Conservation (phyloP, 1,140 invertebrate genomes). For the Ditylenchus dipsaci region DNA sequence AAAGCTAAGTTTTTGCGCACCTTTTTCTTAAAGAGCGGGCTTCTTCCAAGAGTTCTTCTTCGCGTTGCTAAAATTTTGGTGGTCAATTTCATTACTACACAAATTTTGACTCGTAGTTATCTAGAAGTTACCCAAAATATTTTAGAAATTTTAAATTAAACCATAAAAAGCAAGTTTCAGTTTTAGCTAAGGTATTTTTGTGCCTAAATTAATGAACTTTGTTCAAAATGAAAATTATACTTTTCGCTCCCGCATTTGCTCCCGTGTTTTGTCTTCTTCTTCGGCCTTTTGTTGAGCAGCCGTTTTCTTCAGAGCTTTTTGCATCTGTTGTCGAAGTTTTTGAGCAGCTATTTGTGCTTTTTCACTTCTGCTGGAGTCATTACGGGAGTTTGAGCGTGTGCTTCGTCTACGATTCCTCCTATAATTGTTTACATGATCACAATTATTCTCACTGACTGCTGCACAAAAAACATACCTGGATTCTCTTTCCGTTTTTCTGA, state of each 20-base stretch:
- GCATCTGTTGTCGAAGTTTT: slow-evolving; percentile 48
- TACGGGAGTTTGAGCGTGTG: slow-evolving; percentile 1
- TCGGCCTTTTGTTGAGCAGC: slow-evolving; percentile 47
- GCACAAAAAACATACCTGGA: slow-evolving; percentile 20
- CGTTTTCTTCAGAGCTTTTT: slow-evolving; percentile 48
- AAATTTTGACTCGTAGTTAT: not conserved
- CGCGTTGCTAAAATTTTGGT: not conserved
- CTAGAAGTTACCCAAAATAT: not conserved
- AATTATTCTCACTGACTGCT: not conserved
- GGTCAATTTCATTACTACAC: slow-evolving; percentile 56
- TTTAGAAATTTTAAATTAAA: not conserved
- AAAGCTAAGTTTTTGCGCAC: slow-evolving; percentile 64
- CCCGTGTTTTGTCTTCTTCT: slow-evolving; percentile 42
- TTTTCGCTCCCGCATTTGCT: slow-evolving; percentile 28
- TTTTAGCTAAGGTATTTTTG: too few species aligned
- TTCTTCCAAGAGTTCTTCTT: not conserved
- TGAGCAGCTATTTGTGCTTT: slow-evolving; percentile 1
- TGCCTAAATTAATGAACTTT: not conserved
- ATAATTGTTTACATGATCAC: not conserved
- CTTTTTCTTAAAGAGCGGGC: not conserved
- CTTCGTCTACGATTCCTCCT: not conserved
- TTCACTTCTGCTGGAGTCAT: not conserved
- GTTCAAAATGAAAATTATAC: slow-evolving; percentile 10
- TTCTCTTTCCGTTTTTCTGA: slow-evolving; percentile 43
- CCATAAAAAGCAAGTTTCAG: not conserved